Conservation (phyloP, 2,888 invertebrate genomes). For the Xylota sylvarum region DNA sequence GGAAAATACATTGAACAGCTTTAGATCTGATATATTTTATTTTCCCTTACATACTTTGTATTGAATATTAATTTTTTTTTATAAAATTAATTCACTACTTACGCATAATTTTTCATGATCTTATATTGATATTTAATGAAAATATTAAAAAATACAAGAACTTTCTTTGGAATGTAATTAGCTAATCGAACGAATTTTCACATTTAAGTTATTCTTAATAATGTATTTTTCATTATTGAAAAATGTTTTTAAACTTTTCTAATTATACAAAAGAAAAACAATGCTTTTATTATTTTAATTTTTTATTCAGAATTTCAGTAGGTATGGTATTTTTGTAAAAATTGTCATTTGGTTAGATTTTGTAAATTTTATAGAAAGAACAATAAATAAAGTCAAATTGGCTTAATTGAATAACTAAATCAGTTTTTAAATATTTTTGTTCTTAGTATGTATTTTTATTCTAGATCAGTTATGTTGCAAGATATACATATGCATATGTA, state of each 20-base stretch:
- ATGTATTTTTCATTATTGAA: background rate
- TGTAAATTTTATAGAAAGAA: background rate
- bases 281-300: background rate
- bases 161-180: conserved; percentile 43
- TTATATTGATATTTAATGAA: conserved; percentile 50
- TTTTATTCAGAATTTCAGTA: background rate
- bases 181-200: conserved; percentile 35
- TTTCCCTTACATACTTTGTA: conserved; percentile 46
- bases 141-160: conserved; percentile 41
- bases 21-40: conserved; percentile 49
- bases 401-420: no score
- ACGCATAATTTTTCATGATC: conserved; percentile 45
- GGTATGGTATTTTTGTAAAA: background rate
- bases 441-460: no score
- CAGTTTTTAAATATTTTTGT: no score
- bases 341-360: background rate
- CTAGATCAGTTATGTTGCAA: no score
- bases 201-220: background rate
- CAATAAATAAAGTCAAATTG: no score
- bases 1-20: conserved; percentile 70
- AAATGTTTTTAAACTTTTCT: background rate
- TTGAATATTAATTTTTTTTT: conserved; percentile 58
- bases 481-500: no score
- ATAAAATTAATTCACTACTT: conserved; percentile 75
- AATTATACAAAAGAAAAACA: background rate